Base-by-base conservation (phyloP, 2,888 invertebrate genomes). In the Drosophila longiperda region DNA sequence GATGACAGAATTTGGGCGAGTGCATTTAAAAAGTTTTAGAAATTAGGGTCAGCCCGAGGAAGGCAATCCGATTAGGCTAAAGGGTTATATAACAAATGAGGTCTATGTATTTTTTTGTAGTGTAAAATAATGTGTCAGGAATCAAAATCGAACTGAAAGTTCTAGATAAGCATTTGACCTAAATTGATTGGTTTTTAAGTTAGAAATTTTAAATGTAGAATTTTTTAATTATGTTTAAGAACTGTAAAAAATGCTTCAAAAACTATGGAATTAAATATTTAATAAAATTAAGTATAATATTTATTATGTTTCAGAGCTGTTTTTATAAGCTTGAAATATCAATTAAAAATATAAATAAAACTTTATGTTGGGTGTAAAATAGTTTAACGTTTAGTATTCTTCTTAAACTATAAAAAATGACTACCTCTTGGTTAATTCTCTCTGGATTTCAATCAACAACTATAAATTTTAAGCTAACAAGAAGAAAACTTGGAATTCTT, bases 21-120 rank as follows among this genome's bases (percentile, higher is more conserved):
- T n/a, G 36, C 23, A 20, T 58, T 58, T 20, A 8, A 40, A 9
- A 9, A 26, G 26, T 38, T 36, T 15, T 50, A 38, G 23, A 26
- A n/a, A 53, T 42, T 42, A 29, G 42, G 58, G 66, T 73, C 61
- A 66, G 53, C 32, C 26, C 11, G 15, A 5, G 32, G n/a, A 34
- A 57, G 23, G 40, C 66, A 58, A 29, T 26, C 40, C 15, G 34
- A 57, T 67, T 20, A 11, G 26, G 20, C 32, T 36, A 3, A 0
- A 20, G 54, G 38, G 12, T 9, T 11, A 34, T 7, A 40, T 33
- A 34, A 2, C 12, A 40, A 0, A 0, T 3, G 40, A 29, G 12
- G 11, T 23, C 20, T 4, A 12, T 17, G 2, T 0, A 17, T 11
- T 7, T 26, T 17, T 17, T 36, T 26, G 17, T 34, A 15, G 33